Evolutionary conservation across 2,113 vertebrate species (phyloP).

Genomic region (Amphiprion percula): DNA sequence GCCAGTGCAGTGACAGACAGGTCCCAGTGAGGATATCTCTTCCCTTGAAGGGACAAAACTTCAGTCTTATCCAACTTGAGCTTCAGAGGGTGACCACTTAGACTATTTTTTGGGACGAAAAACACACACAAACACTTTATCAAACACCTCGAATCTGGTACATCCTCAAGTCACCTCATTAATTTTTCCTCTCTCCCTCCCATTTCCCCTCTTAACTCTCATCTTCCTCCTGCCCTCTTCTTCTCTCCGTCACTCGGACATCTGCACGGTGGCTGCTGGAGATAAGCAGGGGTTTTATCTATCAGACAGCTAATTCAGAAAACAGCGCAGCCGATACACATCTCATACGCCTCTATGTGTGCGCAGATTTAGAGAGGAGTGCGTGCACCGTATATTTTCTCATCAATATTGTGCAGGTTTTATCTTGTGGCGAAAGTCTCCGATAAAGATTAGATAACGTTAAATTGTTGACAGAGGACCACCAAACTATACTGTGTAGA

Average conservation of each 20-base stretch:
- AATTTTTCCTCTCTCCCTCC: slow-evolving; percentile 27
- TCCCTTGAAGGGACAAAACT: background rate
- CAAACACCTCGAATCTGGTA: slow-evolving; percentile 27
- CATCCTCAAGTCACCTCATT: slow-evolving; percentile 42
- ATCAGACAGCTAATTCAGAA: slow-evolving; percentile 41
- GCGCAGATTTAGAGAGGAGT: slow-evolving; percentile 4
- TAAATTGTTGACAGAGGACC: background rate
- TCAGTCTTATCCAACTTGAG: background rate
- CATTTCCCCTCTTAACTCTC: slow-evolving; percentile 29
- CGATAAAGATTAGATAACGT: slow-evolving; percentile 5
- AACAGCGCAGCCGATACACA: slow-evolving; percentile 48
- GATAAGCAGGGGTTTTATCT: slow-evolving; percentile 65
- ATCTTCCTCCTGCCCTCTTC: background rate
- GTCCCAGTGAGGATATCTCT: background rate
- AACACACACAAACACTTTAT: no score
- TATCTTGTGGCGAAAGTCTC: background rate
- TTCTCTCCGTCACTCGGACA: slow-evolving; percentile 27
- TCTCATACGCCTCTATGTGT: slow-evolving; percentile 31
- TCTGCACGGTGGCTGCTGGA: slow-evolving; percentile 42
- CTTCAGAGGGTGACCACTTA: no score
- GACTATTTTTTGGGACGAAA: no score
- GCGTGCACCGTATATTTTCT: background rate
- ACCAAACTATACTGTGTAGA: no score
- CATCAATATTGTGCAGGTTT: slow-evolving; percentile 15
- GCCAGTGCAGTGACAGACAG: no score